Percentiles rank a stretch among this genome's conserved stretches.
phyloP scores from a whole-genome alignment of 2,113 vertebrate genomes.

The Progne subis region DNA sequence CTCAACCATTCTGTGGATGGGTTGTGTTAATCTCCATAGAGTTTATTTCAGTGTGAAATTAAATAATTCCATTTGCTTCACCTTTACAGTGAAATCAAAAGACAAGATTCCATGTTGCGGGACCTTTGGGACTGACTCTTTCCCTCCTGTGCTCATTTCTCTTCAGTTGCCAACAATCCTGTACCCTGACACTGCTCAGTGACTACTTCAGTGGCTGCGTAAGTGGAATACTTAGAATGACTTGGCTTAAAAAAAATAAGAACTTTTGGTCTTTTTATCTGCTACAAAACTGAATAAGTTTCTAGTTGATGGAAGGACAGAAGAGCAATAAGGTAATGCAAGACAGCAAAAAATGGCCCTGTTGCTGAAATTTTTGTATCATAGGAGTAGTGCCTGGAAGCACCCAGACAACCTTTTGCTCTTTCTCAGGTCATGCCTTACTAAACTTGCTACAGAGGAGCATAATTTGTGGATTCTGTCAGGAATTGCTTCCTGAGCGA shows the following conservation, averaged over 20 bases:
- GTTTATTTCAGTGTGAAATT: not conserved
- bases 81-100: not conserved
- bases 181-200: not conserved
- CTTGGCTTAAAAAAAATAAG: not conserved
- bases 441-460: not conserved
- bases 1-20: not conserved
- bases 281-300: rapidly evolving
- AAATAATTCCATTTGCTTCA: not conserved
- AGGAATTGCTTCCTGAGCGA: not conserved
- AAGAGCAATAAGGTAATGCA: not conserved
- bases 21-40: not conserved
- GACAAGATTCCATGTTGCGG: rapidly evolving
- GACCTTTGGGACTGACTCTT: not conserved
- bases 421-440: not conserved
- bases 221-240: not conserved
- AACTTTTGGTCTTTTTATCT: not conserved
- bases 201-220: not conserved
- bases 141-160: not conserved
- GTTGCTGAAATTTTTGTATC: not conserved
- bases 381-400: not conserved
- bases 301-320: not conserved
- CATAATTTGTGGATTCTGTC: not conserved
- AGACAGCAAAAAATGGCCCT: not conserved
- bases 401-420: not conserved
- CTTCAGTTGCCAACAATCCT: not conserved